phyloP scores from a whole-genome alignment of 2,888 invertebrate genomes.

The Mesorhabditis belari region DNA sequence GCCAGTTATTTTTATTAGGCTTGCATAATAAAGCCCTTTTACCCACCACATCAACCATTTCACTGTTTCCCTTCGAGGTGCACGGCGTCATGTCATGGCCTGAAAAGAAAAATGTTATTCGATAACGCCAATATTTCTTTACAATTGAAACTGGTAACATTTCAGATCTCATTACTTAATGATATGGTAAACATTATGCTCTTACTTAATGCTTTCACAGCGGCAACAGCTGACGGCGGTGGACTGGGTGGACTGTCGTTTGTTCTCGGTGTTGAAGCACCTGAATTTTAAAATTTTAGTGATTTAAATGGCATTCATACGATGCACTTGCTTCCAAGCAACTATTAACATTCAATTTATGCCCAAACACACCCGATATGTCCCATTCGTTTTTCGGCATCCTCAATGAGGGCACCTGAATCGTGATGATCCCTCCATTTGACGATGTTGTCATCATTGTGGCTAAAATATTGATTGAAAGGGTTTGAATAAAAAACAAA shows the following conservation, averaged over 20 bases:
- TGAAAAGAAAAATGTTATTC: slow-evolving; percentile 13
- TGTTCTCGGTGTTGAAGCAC: background rate
- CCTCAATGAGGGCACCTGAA: background rate
- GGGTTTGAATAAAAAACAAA: slow-evolving; percentile 1
- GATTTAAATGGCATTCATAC: background rate
- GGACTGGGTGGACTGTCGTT: slow-evolving; percentile 7
- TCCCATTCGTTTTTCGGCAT: background rate
- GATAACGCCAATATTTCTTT: too few relatives aligned
- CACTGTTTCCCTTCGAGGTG: slow-evolving; percentile 2
- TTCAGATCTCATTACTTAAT: background rate
- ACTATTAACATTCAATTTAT: too few relatives aligned
- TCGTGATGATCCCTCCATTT: background rate
- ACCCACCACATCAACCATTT: slow-evolving; percentile 3
- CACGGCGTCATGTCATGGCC: slow-evolving; percentile 9
- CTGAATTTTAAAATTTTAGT: background rate
- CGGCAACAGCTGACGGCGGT: slow-evolving; percentile 13
- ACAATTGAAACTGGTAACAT: background rate
- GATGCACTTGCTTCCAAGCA: too few relatives aligned
- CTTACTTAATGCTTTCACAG: slow-evolving; percentile 9
- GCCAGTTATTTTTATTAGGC: too few relatives aligned
- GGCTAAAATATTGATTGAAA: background rate
- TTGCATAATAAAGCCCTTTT: too few relatives aligned
- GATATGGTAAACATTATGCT: slow-evolving; percentile 2
- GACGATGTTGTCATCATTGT: background rate
- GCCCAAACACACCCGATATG: background rate